phyloP scores from a whole-genome alignment of 2,113 vertebrate species.

The Marmota monax region DNA sequence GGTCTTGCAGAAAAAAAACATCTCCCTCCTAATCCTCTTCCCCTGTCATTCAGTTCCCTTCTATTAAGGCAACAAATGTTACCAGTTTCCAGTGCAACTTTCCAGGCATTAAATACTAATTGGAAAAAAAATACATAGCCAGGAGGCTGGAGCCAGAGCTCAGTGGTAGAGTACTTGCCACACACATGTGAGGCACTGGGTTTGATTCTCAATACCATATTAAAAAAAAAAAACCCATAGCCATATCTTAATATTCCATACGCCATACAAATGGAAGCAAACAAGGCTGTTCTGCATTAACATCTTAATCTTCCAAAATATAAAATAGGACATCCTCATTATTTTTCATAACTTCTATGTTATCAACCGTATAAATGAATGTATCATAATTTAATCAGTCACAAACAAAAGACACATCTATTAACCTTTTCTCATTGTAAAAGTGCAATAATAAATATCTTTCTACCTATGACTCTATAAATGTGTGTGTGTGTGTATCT shows the following conservation, averaged over 20 bases:
- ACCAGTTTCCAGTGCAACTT: not conserved
- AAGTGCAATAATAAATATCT: not conserved
- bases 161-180: too few relatives aligned
- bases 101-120: not conserved
- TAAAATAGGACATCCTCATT: not conserved
- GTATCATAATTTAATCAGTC: not conserved
- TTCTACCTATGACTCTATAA: not conserved
- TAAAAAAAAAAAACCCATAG: too few relatives aligned
- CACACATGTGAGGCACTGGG: too few relatives aligned
- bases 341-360: not conserved
- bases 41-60: not conserved
- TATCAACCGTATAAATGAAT: not conserved
- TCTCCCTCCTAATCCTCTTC: not conserved
- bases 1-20: not conserved
- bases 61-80: not conserved
- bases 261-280: not conserved
- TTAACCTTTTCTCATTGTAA: not conserved
- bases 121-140: not conserved
- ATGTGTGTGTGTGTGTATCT: not conserved
- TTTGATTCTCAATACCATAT: too few relatives aligned
- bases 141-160: too few relatives aligned
- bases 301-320: not conserved
- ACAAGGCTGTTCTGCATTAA: not conserved
- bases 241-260: not conserved
- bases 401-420: not conserved